Evolutionary conservation across 2,888 invertebrate genomes (phyloP).

Genomic region (Cerastis leucographa): DNA sequence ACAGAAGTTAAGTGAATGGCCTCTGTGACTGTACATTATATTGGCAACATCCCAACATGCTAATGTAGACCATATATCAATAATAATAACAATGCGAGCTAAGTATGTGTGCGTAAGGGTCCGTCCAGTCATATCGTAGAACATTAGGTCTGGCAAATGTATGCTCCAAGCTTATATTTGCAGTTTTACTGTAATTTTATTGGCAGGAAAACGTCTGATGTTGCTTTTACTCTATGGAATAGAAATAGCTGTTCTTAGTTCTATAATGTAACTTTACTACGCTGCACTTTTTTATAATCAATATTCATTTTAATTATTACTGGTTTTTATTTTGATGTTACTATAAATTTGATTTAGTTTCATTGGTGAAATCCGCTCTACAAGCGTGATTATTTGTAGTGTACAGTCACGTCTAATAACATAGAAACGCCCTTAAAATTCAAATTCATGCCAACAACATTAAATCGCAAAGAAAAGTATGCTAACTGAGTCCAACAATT

Average conservation of each 20-base stretch:
- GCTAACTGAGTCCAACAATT: too few relatives aligned
- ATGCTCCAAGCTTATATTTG: constrained; percentile 32
- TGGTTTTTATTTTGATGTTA: not conserved
- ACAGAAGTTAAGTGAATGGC: constrained; percentile 39
- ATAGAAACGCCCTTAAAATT: too few relatives aligned
- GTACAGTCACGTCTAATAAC: too few relatives aligned
- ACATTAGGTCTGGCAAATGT: constrained; percentile 27
- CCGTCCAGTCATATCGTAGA: constrained; percentile 18
- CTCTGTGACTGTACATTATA: constrained; percentile 23
- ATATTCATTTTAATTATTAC: not conserved
- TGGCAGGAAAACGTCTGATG: constrained; percentile 11
- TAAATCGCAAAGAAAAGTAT: too few relatives aligned
- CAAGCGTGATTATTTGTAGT: not conserved
- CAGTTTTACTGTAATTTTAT: constrained; percentile 52
- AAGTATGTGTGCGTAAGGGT: constrained; percentile 38
- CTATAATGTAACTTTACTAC: not conserved
- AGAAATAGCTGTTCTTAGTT: constrained; percentile 10
- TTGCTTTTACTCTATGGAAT: constrained; percentile 9
- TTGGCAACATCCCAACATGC: constrained; percentile 53
- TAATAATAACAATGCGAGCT: constrained; percentile 49
- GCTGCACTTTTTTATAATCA: constrained; percentile 7
- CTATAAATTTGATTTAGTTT: not conserved
- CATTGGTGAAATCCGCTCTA: not conserved
- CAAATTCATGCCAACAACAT: too few relatives aligned
- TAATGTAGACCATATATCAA: constrained; percentile 47